Evolutionary conservation across 2,888 invertebrate genomes (phyloP).

Genomic region (Polietes domitor): DNA sequence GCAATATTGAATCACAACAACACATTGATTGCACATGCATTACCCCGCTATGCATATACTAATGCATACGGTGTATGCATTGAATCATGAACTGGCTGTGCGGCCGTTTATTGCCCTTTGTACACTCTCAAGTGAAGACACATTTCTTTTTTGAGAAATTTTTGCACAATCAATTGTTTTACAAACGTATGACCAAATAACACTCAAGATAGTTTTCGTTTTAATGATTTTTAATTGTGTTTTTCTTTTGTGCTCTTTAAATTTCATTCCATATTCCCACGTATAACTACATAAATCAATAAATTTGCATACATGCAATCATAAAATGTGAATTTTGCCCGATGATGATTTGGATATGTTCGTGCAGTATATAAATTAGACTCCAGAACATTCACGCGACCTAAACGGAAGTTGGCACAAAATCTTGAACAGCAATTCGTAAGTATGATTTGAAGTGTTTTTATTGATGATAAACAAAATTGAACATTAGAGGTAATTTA

Average conservation of each 20-base stretch:
- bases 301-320: conserved; percentile 48
- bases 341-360: conserved; percentile 50
- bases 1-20: no score
- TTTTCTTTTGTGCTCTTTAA: conserved; percentile 31
- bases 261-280: conserved; percentile 61
- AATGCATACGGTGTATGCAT: no score
- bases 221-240: conserved; percentile 42
- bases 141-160: neutral
- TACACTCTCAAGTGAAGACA: neutral
- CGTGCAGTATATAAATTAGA: conserved; percentile 77
- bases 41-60: neutral
- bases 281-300: conserved; percentile 37
- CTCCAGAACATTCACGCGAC: conserved; percentile 80
- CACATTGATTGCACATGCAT: no score
- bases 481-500: no score
- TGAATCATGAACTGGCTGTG: no score
- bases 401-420: conserved; percentile 77
- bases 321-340: conserved; percentile 10
- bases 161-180: neutral
- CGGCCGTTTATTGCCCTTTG: neutral
- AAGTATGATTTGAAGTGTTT: conserved; percentile 70
- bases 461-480: neutral
- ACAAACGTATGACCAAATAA: neutral
- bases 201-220: neutral
- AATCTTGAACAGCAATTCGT: conserved; percentile 77